Evolutionary conservation across 30 jellyfish, hydroid and myxozoan genomes (phyloP), one percentile per base, ranked within the genome.

Genomic region (Clytia hemisphaerica): DNA sequence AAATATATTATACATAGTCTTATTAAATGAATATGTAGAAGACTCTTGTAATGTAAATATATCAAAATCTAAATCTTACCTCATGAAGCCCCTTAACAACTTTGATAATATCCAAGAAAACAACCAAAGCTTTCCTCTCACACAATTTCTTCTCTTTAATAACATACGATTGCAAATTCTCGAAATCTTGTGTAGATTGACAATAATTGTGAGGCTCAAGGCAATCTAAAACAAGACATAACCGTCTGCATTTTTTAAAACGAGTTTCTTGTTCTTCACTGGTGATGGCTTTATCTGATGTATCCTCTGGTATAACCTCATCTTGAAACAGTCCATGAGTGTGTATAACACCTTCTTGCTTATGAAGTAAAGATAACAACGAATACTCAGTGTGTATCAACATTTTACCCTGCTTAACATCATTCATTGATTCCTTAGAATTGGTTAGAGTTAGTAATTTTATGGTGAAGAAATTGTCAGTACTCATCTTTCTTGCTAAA

Each of bases 301-400:
- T 61, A 50, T 16, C 45, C 34, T 45, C 12, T 24, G 61, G 2
- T 67, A 64, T 93, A 25, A 81, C 83, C 44, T 75, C 95, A 37
- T 89, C 98, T 73, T 89, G 93, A 55, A 89, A 89, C 84, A 89
- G 74, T 50, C 94, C 94, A 63, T 89, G 98, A 42, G 79, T 91
- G 47, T 82, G 98, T 10, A 82, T 86, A 57, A 89, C 94, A 33
- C 98, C 98, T 22, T 47, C 72, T 75, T 89, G 95, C 10, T 89
- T 87, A 28, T 80, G 98, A 32, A 89, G 75, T 26, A 76, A 57
- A 3, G 98, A 80, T 33, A 89, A 75, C 55, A 89, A 32, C 7
- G 98, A 80, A 58, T 67, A 89, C 58, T 89, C 98, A n/a, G 94
- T 76, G 63, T 80, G 98, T 15, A 89, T 62, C 42, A 79, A 69